Percentiles rank a stretch among this genome's conserved stretches.
These are phyloP conservation scores for Meloidogyne chitwoodi DNA, from an alignment of 1,140 invertebrate genomes.

Conservation along the genomic window DNA sequence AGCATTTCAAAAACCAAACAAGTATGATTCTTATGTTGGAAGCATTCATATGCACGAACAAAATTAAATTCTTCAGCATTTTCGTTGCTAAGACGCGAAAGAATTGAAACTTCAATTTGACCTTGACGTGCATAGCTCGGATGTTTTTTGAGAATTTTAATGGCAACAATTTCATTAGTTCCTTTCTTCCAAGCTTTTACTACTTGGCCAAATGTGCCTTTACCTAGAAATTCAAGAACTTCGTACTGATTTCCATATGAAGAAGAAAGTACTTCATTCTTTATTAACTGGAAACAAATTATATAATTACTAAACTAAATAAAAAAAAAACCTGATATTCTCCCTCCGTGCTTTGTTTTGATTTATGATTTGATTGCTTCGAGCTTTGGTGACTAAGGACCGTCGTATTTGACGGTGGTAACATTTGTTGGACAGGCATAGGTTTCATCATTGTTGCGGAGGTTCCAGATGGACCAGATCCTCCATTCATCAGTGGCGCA, in stretches of 20 bases:
- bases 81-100: constrained; percentile 93
- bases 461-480: background rate
- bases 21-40: constrained; percentile 98
- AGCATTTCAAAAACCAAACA: constrained; percentile 99
- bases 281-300: constrained; percentile 55
- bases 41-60: constrained; percentile 97
- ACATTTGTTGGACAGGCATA: background rate
- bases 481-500: background rate
- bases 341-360: constrained; percentile 48
- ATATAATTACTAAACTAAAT: background rate
- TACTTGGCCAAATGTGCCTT: constrained; percentile 93
- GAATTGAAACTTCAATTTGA: constrained; percentile 97
- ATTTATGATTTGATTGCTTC: constrained; percentile 28
- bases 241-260: constrained; percentile 70
- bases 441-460: background rate
- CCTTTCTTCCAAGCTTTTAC: constrained; percentile 99
- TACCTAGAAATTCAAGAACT: constrained; percentile 92
- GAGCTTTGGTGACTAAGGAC: background rate
- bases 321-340: constrained; percentile 53
- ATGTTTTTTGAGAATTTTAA: constrained; percentile 99
- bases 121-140: constrained; percentile 98
- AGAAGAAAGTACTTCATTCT: constrained; percentile 58
- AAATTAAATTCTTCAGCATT: constrained; percentile 98
- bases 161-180: constrained; percentile 98
- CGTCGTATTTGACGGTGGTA: background rate